Base-by-base conservation (phyloP, 2,888 invertebrate genomes). In the Zeuzera pyrina region DNA sequence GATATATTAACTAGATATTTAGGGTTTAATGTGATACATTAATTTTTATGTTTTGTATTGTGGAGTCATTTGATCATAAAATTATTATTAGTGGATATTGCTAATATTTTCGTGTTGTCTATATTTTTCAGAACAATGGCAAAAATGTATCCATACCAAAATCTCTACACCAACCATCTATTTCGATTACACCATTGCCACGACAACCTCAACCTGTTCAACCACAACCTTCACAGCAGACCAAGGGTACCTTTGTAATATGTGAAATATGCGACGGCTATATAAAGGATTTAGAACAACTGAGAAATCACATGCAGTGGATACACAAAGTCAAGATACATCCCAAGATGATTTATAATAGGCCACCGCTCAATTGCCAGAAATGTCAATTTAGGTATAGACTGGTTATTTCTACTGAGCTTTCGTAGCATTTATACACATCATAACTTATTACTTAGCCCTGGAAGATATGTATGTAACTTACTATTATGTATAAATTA, bases 211-310 rank as follows among this genome's bases (percentile, higher is more conserved):
- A 71, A 16, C 72, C 83, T 3, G 65, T 68, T 21, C 69, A 54
- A 10, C 51, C 68, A 2, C 67, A 68, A 21, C 62, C 74, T 23
- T 63, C 71, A 0, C 57, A 58, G 31, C 73, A 85, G 30, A 88
- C 86, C 43, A 92, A 94, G 68, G 91, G 89, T 49, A 89, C 92
- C 15, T 95, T 95, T 72, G 95, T 96, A 44, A 94, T 96, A 47
- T 98, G 97, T 72, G 97, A 97, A 84, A 96, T 97, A 42, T 98
- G 97, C 76, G 97, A 97, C 60, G 96, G 96, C 12, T 97, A 96
- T 63, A 97, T 97, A 41, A 95, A 96, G 85, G 97, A 97, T 71
- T 85, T 96, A 57, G 95, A 96, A 57, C 95, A 96, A 63, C 79
- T 97, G 41, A 87, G 97, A 42, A 96, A 96, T 69, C 97, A 97